Evolutionary conservation across 2,888 invertebrate genomes (phyloP).

Genomic region (Brachynemurus nebulosus): DNA sequence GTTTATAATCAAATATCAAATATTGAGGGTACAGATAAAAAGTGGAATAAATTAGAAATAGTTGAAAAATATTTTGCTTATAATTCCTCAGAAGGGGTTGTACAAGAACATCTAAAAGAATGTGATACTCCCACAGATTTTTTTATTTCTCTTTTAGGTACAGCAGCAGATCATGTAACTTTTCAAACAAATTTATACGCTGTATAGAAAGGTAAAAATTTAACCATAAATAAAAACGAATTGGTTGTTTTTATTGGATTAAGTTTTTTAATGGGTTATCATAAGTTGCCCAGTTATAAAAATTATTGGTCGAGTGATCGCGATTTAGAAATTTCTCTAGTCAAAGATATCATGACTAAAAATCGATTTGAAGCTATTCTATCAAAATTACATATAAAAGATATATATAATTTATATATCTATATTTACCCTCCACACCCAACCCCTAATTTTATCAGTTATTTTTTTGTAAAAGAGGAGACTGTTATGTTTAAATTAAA

Average conservation of each 20-base stretch:
- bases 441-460: too few relatives aligned
- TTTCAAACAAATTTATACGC: conserved; percentile 1
- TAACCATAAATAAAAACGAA: not conserved
- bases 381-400: conserved; percentile 8
- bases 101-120: not conserved
- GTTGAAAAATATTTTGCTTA: too few relatives aligned
- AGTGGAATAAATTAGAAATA: too few relatives aligned
- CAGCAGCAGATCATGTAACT: not conserved
- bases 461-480: too few relatives aligned
- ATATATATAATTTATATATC: too few relatives aligned
- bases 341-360: conserved; percentile 7
- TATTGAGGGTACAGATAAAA: too few relatives aligned
- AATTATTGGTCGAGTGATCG: conserved; percentile 4
- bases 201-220: not conserved
- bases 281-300: conserved; percentile 7
- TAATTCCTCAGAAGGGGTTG: not conserved
- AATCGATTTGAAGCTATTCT: conserved; percentile 9
- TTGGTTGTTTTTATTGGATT: conserved; percentile 7
- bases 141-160: not conserved
- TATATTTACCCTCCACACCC: too few relatives aligned
- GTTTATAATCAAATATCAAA: too few relatives aligned
- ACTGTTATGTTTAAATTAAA: too few relatives aligned
- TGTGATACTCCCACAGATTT: not conserved
- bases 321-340: conserved; percentile 5
- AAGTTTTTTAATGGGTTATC: conserved; percentile 8